Base-by-base conservation (phyloP, 2,797 vertebrate genomes). In the Coilia nasus region DNA sequence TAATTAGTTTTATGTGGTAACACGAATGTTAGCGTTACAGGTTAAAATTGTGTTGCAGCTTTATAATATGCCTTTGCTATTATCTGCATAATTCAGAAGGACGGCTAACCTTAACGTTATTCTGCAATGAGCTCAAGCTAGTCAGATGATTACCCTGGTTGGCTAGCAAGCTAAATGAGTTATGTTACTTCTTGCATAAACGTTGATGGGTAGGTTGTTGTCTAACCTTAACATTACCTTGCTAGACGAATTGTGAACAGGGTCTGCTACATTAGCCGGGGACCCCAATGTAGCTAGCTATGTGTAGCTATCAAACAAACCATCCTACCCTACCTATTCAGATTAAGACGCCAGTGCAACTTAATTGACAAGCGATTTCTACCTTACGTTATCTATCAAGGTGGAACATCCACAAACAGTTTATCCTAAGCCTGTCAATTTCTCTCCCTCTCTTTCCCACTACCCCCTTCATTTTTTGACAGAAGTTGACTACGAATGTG, bases 381-480 rank as follows among this genome's bases (percentile, higher is more conserved):
- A 0, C 50, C 50, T 54, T 54, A 54, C 50, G 50, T 54, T 54
- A 54, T 54, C 14, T 54, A 54, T 54, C 50, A 54, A 54, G 6
- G 15, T 19, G 4, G 6, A 54, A 54, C 71, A 19, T 41, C 15
- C 31, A 41, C 35, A 1, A 21, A 44, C 35, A 19, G 31, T 3
- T 78, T 23, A 67, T 12, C 25, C 12, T 17, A 71, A 28, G 15
- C 12, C 28, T 3, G 25, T 71, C n/a, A n/a, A n/a, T n/a, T n/a
- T n/a, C 28, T 78, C 7, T 41, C 19, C 9, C 5, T 78, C 19
- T 7, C 17, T 21, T 19, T 9, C 17, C 44, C 15, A 83, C 84
- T 35, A 91, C 90, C 90, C 90, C 88, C 86, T 64, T 85, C 80
- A 87, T 0, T 46, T 83, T 23, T 75, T 62, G 50, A 2, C 35